These are phyloP conservation scores for Thermophis baileyi DNA, from an alignment of 2,113 vertebrate species.

Conservation along the genomic window DNA sequence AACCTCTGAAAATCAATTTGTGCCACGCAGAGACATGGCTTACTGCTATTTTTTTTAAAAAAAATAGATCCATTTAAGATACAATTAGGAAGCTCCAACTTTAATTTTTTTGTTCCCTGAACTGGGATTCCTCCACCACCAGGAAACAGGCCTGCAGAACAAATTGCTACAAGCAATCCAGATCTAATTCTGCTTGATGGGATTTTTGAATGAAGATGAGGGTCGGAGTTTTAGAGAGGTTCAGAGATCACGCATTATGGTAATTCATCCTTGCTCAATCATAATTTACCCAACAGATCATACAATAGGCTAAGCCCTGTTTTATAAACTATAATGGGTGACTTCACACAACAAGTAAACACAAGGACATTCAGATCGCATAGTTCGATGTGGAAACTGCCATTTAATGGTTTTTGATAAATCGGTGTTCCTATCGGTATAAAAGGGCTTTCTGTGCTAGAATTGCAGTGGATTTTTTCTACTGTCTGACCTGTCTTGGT, in stretches of 20 bases:
- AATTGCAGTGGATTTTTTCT: background rate
- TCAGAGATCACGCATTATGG: background rate
- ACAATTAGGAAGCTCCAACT: conserved; percentile 5
- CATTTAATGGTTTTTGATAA: background rate
- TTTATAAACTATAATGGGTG: background rate
- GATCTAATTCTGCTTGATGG: background rate
- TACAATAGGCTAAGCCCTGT: background rate
- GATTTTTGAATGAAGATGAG: background rate
- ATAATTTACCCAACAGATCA: background rate
- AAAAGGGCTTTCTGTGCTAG: background rate
- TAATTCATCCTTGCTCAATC: background rate
- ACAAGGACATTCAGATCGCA: background rate
- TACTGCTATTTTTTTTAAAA: conserved; percentile 26
- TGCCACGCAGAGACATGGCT: conserved; percentile 35
- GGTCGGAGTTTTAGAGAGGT: background rate
- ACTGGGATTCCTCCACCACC: background rate
- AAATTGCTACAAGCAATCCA: background rate
- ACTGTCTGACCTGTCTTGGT: background rate
- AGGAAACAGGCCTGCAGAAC: background rate
- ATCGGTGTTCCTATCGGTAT: background rate
- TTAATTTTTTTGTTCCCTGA: background rate
- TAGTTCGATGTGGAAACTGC: background rate
- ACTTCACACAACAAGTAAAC: background rate
- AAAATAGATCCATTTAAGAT: conserved; percentile 20
- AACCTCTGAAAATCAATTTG: conserved; percentile 42